Evolutionary conservation across 2,888 invertebrate genomes (phyloP).

Genomic region (Leptarthrus brevirostris): DNA sequence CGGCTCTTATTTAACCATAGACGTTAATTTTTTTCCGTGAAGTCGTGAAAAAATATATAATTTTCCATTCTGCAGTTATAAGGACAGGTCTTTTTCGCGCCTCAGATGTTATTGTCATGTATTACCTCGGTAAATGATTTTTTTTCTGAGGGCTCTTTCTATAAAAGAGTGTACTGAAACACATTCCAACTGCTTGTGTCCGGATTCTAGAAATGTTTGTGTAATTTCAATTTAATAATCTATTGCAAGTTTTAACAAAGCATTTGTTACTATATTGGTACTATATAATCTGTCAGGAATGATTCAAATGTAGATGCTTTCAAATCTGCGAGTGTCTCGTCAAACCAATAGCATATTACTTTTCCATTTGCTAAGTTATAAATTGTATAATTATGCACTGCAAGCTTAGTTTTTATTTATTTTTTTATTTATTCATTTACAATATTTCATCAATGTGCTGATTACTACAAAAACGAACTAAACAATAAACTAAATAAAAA

Average conservation of each 20-base stretch:
- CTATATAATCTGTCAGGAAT: background rate
- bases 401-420: too few species aligned
- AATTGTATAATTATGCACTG: too few species aligned
- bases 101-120: background rate
- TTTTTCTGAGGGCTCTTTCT: slow-evolving; percentile 11
- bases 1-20: background rate
- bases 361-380: too few species aligned
- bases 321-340: too few species aligned
- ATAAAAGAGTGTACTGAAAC: slow-evolving; percentile 32
- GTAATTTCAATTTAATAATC: too few species aligned
- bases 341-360: too few species aligned
- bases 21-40: background rate
- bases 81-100: background rate
- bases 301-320: too few species aligned
- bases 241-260: slow-evolving; percentile 9
- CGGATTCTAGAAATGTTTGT: too few species aligned
- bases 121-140: background rate
- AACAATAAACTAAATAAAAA: too few species aligned
- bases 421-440: too few species aligned
- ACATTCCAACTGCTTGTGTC: slow-evolving; percentile 10
- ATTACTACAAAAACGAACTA: too few species aligned
- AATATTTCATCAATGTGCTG: too few species aligned
- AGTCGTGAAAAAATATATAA: slow-evolving; percentile 9
- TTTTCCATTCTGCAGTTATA: background rate
- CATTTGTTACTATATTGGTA: background rate